Percentiles rank a stretch among this genome's conserved stretches.
phyloP scores from a whole-genome alignment of 2,113 vertebrate species.

The Oreotragus oreotragus region DNA sequence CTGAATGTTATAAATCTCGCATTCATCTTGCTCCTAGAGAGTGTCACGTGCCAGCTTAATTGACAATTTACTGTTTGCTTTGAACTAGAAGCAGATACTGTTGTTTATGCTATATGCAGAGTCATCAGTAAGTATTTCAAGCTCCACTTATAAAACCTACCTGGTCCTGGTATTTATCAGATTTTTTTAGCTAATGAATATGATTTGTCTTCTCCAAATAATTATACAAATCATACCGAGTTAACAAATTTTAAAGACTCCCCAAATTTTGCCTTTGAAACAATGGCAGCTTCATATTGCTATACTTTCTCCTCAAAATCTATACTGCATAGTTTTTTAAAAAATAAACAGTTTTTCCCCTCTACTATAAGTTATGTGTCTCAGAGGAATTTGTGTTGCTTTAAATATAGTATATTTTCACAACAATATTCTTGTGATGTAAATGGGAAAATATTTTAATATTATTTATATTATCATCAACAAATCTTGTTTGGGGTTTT shows the following conservation, averaged over 20 bases:
- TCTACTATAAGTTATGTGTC: not conserved
- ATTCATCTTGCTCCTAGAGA: not conserved
- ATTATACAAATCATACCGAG: not conserved
- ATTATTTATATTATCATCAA: not conserved
- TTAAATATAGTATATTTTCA: constrained; percentile 5
- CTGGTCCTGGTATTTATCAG: not conserved
- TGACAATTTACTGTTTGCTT: not conserved
- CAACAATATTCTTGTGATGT: not conserved
- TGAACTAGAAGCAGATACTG: not conserved
- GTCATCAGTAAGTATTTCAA: not conserved
- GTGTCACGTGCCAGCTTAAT: not conserved
- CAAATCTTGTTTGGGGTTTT: constrained; percentile 15
- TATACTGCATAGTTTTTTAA: not conserved
- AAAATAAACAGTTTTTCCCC: not conserved
- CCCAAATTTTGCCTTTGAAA: not conserved
- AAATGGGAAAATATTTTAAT: not conserved
- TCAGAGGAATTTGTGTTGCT: not conserved
- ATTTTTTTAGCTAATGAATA: not conserved
- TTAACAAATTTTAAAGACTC: not conserved
- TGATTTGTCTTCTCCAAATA: constrained; percentile 3
- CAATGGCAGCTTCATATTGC: not conserved
- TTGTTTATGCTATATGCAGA: not conserved
- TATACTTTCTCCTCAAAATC: not conserved
- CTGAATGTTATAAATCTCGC: not conserved
- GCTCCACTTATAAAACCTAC: not conserved